A percentile compares a stretch with the other conserved stretches of the same genome.
These are phyloP conservation scores for Pheosia tremula DNA, from an alignment of 2,888 invertebrate genomes.

Conservation along the genomic window DNA sequence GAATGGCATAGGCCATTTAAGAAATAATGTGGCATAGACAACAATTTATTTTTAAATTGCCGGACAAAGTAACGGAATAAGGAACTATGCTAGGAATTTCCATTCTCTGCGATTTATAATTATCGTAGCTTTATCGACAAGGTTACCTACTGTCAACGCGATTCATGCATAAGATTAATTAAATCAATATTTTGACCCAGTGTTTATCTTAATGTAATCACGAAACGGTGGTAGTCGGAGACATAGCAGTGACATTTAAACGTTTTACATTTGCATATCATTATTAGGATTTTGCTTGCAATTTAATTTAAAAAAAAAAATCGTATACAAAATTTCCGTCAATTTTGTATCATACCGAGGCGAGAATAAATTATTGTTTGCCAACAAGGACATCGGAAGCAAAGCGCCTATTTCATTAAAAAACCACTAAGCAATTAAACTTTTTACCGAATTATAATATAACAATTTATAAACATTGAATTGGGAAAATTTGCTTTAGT, in stretches of 20 bases:
- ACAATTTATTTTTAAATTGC: conserved; percentile 30
- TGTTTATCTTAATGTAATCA: conserved; percentile 31
- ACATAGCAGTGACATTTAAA: conserved; percentile 22
- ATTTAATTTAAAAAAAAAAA: neutral
- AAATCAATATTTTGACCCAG: conserved; percentile 37
- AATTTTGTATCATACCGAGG: neutral
- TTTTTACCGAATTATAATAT: conserved; percentile 2
- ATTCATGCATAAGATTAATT: conserved; percentile 46
- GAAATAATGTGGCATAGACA: conserved; percentile 18
- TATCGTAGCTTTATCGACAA: conserved; percentile 47
- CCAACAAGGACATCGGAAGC: conserved; percentile 4
- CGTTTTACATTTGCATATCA: neutral
- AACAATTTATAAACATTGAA: conserved; percentile 2
- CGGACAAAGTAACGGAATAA: conserved; percentile 45
- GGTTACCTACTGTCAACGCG: conserved; percentile 49
- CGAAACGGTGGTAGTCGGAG: conserved; percentile 8
- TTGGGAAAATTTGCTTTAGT: neutral
- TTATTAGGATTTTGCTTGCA: too few species aligned
- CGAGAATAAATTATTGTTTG: neutral
- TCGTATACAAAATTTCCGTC: neutral
- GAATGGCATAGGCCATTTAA: conserved; percentile 9
- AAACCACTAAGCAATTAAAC: neutral
- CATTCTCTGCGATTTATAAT: conserved; percentile 60
- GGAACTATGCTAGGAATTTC: conserved; percentile 57
- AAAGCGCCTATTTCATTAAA: neutral